These are phyloP conservation scores for Fragum sueziense DNA, from an alignment of 2,888 invertebrate species.

Conservation along the genomic window DNA sequence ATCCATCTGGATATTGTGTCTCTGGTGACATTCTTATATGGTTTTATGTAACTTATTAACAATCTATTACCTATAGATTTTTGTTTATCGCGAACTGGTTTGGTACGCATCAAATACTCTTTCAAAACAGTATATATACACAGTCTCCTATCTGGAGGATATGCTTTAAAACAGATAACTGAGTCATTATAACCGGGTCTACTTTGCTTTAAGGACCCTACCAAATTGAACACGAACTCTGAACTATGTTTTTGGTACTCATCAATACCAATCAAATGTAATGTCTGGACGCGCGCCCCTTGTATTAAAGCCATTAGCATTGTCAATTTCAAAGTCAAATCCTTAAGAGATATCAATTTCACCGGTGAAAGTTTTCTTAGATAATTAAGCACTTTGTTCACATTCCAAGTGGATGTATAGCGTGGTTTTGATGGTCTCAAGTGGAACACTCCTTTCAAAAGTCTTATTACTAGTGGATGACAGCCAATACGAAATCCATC, in stretches of 20 bases:
- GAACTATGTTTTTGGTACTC: conserved; percentile 15
- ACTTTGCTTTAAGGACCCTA: conserved; percentile 31
- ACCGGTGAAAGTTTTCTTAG: conserved; percentile 37
- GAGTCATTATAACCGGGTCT: conserved; percentile 21
- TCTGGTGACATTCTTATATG: conserved; percentile 13
- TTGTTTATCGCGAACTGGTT: too few relatives aligned
- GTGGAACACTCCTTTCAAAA: conserved; percentile 40
- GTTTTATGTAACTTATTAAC: conserved; percentile 12
- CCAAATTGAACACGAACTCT: conserved; percentile 26
- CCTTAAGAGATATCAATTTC: conserved; percentile 14
- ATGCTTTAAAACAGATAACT: conserved; percentile 34
- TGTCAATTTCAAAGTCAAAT: conserved; percentile 40
- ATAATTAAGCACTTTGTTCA: conserved; percentile 13
- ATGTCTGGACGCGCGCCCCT: conserved; percentile 41
- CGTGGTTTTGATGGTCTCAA: conserved; percentile 29
- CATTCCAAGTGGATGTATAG: conserved; percentile 34
- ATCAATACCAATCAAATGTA: conserved; percentile 28
- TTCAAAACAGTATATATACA: conserved; percentile 48
- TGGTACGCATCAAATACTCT: conserved; percentile 39
- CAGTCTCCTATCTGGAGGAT: conserved; percentile 29
- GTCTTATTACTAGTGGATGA: conserved; percentile 28
- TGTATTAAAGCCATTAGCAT: conserved; percentile 47
- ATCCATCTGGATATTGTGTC: conserved; percentile 33
- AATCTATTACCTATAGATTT: neutral
- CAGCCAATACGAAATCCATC: conserved; percentile 31